Evolutionary conservation across 2,113 vertebrate genomes (phyloP).

Genomic region (Labeo rohita): DNA sequence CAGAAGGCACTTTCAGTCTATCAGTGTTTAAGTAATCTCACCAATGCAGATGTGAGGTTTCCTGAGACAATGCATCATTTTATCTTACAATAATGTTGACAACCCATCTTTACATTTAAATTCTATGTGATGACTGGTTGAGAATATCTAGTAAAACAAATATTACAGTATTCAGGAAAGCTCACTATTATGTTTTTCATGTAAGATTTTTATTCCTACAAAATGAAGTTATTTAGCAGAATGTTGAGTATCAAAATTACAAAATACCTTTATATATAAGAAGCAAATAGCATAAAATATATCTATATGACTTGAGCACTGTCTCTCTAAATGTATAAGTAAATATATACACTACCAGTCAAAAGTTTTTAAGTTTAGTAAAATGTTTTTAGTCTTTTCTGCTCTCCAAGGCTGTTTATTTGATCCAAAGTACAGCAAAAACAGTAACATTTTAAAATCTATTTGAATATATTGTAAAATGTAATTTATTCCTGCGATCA

Average conservation of each 20-base stretch:
- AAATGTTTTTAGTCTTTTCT: too few relatives aligned
- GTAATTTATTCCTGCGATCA: too few relatives aligned
- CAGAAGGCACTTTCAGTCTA: background rate
- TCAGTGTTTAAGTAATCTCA: conserved; percentile 17
- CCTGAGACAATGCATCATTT: conserved; percentile 9
- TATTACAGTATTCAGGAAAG: background rate
- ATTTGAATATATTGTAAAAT: too few relatives aligned
- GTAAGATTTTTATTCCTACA: background rate
- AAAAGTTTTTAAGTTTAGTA: too few relatives aligned
- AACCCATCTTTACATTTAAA: background rate
- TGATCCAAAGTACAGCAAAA: too few relatives aligned
- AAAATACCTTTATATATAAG: background rate
- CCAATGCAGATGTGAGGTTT: background rate
- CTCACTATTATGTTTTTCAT: background rate
- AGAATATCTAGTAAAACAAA: background rate
- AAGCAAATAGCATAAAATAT: background rate
- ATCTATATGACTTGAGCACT: background rate
- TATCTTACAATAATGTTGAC: background rate
- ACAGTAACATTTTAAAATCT: too few relatives aligned
- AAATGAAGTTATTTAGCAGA: background rate
- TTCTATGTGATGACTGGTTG: background rate
- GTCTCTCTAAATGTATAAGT: background rate
- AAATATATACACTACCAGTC: too few relatives aligned
- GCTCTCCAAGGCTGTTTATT: too few relatives aligned
- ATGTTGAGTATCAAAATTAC: background rate